Base-by-base conservation (phyloP, 2,888 invertebrate genomes). In the Altica lythri region DNA sequence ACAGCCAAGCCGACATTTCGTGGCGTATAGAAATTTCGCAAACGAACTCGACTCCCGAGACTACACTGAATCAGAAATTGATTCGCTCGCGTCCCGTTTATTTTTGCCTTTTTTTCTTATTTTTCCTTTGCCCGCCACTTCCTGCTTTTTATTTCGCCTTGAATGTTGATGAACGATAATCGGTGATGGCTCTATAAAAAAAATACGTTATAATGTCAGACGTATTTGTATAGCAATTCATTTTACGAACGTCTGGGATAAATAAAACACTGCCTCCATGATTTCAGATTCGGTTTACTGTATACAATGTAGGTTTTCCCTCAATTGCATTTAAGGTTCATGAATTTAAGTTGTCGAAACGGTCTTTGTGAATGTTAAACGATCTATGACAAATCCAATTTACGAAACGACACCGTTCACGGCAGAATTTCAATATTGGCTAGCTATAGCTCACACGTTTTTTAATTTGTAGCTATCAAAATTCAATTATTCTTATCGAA, bases 401-500 rank as follows among this genome's bases (percentile, higher is more conserved):
- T 37, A 6, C 10, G 10, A 37, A 19, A 17, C 17, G 18, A 18
- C n/a, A 10, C 14, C 19, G 18, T 16, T 35, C 16, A 35, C 9
- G 14, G 8, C 40, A 10, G 40, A 22, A 40, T 40, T 40, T 40
- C 40, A 40, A 22, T 22, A 10, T 40, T 40, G 12, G 8, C 40
- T 9, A 12, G 8, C 13, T 12, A 12, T 32, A n/a, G 27, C 27
- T 10, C 17, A 9, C 10, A 12, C 13, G 10, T n/a, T 40, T 43
- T 32, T 49, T 34, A 38, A 38, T 45, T 40, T 32, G 12, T 45
- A 46, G 19, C 35, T 27, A 51, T 51, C 55, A 55, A 51, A 55
- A 42, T 47, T 55, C 43, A 51, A 55, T 55, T 55, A 55, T 37
- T 47, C 51, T 55, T 54, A 57, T 57, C 54, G 50, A 27, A 19